Base-by-base conservation (phyloP, 2,113 vertebrate species). In the Proteles cristata region DNA sequence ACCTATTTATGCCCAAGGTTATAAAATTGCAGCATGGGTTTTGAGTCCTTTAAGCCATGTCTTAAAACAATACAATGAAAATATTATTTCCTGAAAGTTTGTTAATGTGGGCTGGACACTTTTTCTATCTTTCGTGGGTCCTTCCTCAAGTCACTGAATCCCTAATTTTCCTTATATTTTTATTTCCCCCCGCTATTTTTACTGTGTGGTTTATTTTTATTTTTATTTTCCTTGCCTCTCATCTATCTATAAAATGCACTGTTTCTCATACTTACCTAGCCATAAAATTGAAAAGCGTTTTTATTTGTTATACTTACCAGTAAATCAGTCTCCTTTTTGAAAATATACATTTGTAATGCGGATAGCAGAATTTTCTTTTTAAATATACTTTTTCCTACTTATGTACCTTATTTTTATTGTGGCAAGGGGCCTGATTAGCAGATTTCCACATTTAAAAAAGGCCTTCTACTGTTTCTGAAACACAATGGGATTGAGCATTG, bases 331-430 rank as follows among this genome's bases (percentile, higher is more conserved):
- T 84, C 19, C 71, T 80, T 73, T 28, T 53, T n/a, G 2, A 45
- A 39, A 55, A 65, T 23, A 77, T 94, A 81, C 73, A 63, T 58
- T 86, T 86, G 28, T 39, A 66, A 88, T 73, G 35, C 33, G 76
- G 48, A 31, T n/a, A 76, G 50, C 12, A 85, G 90, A 28, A 92
- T 73, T 92, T 96, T 96, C 68, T 83, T 55, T 87, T 93, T 76
- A 74, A 86, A 87, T 16, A 88, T 31, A 58, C 7, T 10, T 79
- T 68, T 74, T 4, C 28, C 63, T 87, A 25, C 3, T 79, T 58
- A 25, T 39, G 1, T 3, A 16, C 15, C 43, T 76, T 28, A 43
- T 45, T 88, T 79, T 93, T 66, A 48, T 81, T 94, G 21, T 69
- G 61, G 15, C 71, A 94, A 61, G 45, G 21, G 7, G 15, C 7